Base-by-base conservation (phyloP, 1,140 invertebrate species). In the Atta colombica region DNA sequence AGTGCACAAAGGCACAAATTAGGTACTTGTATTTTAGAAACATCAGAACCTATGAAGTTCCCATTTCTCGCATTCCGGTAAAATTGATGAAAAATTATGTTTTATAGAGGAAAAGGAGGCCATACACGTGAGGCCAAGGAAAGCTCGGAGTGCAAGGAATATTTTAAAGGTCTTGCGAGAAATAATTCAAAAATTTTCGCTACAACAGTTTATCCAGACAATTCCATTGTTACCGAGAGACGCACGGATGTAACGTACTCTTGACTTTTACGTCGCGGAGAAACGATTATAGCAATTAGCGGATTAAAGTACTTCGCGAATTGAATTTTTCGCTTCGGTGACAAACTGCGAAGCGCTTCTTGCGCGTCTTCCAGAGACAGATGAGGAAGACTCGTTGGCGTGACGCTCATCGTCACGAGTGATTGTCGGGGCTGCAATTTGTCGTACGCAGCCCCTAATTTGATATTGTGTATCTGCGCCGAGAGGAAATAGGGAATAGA, bases 241-340 rank as follows among this genome's bases (percentile, higher is more conserved):
- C 51, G 21, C 16, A 2, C 14, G 53, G n/a, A 8, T 21, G 51
- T 72, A 61, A 53, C 61, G 25, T 35, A 39, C n/a, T 60, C 35
- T 39, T 14, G 25, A 10, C 55, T 74, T 74, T 60, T 31, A 74
- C 21, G 25, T 31, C 53, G 39, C 10, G 63, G 14, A 18, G 58
- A 82, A 82, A 39, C 31, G 53, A 82, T 82, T 82, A 74, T 84
- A 28, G 69, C 80, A 63, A 84, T 84, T 84, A 84, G 45, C 39
- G 58, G 18, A 84, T 82, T 82, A 82, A 84, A 75, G 58, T 84
- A 63, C 55, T 84, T 49, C 10, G 55, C n/a, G 55, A 82, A 82
- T 82, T 82, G 39, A 82, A 82, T 82, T 74, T 74, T 25, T 80
- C 77, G 49, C 31, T 25, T 21, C 49, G 21, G 6, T 68, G 68